These are phyloP conservation scores for Talpa occidentalis DNA, from an alignment of 2,113 vertebrate genomes.

Conservation along the genomic window DNA sequence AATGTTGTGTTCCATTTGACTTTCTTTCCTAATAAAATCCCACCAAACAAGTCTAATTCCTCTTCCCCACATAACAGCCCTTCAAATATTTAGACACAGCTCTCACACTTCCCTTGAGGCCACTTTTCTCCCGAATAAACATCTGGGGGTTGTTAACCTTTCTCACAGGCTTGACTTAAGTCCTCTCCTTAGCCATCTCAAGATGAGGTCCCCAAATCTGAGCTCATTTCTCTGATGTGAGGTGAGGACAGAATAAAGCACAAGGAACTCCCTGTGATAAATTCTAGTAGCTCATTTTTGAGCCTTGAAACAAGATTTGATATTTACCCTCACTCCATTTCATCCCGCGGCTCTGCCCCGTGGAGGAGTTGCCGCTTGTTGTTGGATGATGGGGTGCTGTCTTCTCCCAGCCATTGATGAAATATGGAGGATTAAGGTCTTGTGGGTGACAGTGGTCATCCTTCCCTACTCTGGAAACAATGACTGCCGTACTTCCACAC, in stretches of 20 bases:
- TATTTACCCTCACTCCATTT: background rate
- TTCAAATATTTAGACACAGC: conserved; percentile 40
- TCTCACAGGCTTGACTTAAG: background rate
- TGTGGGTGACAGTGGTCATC: background rate
- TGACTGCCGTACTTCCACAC: background rate
- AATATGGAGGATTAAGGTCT: background rate
- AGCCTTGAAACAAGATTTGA: background rate
- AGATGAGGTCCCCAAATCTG: background rate
- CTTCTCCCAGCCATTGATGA: background rate
- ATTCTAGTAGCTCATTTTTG: background rate
- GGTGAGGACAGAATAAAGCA: background rate
- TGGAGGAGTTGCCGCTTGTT: background rate
- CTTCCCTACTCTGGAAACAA: background rate
- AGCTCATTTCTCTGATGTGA: background rate
- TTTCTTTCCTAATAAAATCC: background rate
- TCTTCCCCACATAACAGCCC: background rate
- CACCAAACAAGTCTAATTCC: background rate
- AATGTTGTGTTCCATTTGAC: background rate
- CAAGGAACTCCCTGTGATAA: background rate
- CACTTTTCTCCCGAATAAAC: background rate
- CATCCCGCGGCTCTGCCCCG: background rate
- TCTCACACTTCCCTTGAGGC: background rate
- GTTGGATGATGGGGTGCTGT: background rate
- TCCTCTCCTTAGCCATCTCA: background rate
- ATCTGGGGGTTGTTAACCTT: background rate